Base-by-base conservation (phyloP, 2,113 vertebrate species). In the Lophochroa leadbeateri region DNA sequence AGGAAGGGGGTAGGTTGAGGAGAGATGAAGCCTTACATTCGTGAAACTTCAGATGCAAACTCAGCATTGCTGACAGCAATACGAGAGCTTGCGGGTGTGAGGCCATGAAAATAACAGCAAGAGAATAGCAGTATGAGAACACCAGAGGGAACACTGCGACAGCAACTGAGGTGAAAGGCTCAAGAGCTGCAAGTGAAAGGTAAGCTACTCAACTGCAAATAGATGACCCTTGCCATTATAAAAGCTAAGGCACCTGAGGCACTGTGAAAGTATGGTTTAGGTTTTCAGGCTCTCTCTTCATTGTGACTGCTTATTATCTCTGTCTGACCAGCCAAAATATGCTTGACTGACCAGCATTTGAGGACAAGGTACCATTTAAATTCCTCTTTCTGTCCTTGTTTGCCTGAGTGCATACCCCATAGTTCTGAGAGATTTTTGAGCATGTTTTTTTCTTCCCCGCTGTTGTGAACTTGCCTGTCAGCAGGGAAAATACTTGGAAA, bases 1-100 rank as follows among this genome's bases (percentile, higher is more conserved):
- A 43, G 25, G 28, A 85, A 67, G 5, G 17, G 4, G 5, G 21
- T 53, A 31, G 24, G 27, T 9, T 80, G 46, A 57, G 39, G 21
- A 28, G 15, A 9, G 19, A 1, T 82, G 63, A 57, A 47, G 20
- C 23, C 12, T 52, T 13, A 17, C 7, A 14, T 2, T 0, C 0
- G 7, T 29, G 39, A 17, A 25, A 28, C 23, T 72, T 58, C 57
- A 25, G 9, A 58, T 16, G 28, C 71, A 75, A 91, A 33, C 17
- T 31, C 60, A 69, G 10, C 3, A 13, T 41, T 41, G 41, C 41
- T 7, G 11, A 33, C 11, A 77, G 24, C 4, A 17, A 15, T 43
- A 17, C 5, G 16, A 31, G 29, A 23, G 20, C 28, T 77, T 61
- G 41, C 33, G 70, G 53, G 27, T 61, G 27, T 11, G 13, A 72